These are phyloP conservation scores for Deilephila elpenor DNA, from an alignment of 2,888 invertebrate species.

Conservation along the genomic window DNA sequence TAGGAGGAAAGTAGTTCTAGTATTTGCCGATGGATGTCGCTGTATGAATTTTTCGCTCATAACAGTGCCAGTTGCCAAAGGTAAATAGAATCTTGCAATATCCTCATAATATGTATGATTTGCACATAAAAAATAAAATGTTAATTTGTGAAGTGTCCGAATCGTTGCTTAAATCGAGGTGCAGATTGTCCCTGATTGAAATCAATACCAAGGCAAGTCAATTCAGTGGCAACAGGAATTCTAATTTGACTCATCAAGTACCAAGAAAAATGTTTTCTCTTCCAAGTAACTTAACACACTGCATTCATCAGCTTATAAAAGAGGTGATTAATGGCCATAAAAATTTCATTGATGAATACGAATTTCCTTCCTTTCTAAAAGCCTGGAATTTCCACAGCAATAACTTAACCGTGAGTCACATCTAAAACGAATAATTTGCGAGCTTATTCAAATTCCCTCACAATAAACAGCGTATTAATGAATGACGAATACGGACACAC, in stretches of 20 bases:
- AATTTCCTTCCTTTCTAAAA: slow-evolving; percentile 19
- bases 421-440: slow-evolving; percentile 11
- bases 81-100: not conserved
- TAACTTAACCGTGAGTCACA: slow-evolving; percentile 13
- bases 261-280: not conserved
- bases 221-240: not conserved
- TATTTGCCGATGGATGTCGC: slow-evolving; percentile 5
- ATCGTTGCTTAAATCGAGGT: not conserved
- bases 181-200: not conserved
- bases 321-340: not conserved
- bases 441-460: slow-evolving; percentile 28
- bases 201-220: not conserved
- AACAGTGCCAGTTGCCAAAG: not conserved
- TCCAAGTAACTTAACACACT: not conserved
- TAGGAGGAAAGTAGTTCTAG: not conserved
- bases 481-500: slow-evolving; percentile 54
- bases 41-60: not conserved
- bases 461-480: slow-evolving; percentile 35
- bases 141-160: too few species aligned
- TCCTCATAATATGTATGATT: too few species aligned
- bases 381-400: not conserved
- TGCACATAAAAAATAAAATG: too few species aligned
- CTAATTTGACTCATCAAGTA: not conserved
- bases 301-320: not conserved
- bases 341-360: not conserved